Percentiles rank a stretch among this genome's conserved stretches.
Evolutionary conservation across 2,113 vertebrate genomes (phyloP).

Genomic region (Solea senegalensis): DNA sequence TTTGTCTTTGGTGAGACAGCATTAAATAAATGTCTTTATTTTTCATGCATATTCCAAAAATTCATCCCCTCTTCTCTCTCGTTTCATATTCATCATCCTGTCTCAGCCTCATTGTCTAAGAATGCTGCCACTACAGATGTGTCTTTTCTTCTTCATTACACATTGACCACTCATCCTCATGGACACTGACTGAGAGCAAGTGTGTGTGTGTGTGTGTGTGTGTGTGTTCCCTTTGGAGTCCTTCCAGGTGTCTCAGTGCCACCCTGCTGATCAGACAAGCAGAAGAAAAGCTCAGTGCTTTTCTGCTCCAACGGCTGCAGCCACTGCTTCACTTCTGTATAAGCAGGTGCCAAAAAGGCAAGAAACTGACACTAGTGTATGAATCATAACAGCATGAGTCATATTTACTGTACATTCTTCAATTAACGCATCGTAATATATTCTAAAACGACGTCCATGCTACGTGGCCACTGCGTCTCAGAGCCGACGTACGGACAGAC

Average conservation of each 20-base stretch:
- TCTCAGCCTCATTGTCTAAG: conserved; percentile 26
- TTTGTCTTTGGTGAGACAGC: too few relatives aligned
- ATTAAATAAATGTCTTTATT: too few relatives aligned
- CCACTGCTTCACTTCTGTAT: conserved; percentile 80
- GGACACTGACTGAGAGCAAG: conserved; percentile 27
- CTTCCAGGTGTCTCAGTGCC: conserved; percentile 77
- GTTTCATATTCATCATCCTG: conserved; percentile 12
- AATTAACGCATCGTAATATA: too few relatives aligned
- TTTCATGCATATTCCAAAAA: too few relatives aligned
- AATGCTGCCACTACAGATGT: conserved; percentile 71
- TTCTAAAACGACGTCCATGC: too few relatives aligned
- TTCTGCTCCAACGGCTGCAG: conserved; percentile 84
- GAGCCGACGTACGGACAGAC: too few relatives aligned
- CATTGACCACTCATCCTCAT: conserved; percentile 66
- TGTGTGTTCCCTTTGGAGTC: conserved; percentile 69
- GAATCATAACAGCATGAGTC: neutral
- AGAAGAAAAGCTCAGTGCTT: conserved; percentile 87
- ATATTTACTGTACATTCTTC: too few relatives aligned
- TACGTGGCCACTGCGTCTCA: too few relatives aligned
- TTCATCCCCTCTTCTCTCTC: neutral
- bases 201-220: conserved; percentile 32
- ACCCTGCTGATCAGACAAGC: conserved; percentile 78
- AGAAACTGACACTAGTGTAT: neutral
- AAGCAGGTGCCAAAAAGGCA: conserved; percentile 71
- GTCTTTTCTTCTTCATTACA: conserved; percentile 80